phyloP scores from a whole-genome alignment of 2,113 vertebrate species.

The Triplophysa rosa region DNA sequence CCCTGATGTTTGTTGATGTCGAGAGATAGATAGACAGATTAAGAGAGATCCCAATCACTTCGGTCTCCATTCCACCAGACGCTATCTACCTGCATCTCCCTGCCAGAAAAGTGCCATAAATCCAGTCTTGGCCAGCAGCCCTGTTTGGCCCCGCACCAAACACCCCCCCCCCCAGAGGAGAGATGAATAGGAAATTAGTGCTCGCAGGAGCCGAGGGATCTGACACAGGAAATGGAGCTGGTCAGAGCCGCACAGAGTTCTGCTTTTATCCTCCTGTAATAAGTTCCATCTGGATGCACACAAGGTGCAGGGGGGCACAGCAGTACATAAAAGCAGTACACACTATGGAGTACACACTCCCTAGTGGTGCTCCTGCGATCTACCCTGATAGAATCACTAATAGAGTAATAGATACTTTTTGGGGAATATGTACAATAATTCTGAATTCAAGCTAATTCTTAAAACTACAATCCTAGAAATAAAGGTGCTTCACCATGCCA shows the following conservation, averaged over 20 bases:
- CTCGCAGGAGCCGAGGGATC: slow-evolving; percentile 28
- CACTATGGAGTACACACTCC: slow-evolving; percentile 16
- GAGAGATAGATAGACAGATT: not conserved
- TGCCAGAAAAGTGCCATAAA: slow-evolving; percentile 43
- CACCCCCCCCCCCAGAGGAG: slow-evolving; percentile 29
- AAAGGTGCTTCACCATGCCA: too few relatives aligned
- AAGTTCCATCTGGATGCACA: slow-evolving; percentile 65
- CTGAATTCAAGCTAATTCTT: too few relatives aligned
- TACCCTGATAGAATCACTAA: not conserved
- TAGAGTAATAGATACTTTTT: too few relatives aligned
- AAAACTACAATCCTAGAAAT: too few relatives aligned
- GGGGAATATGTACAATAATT: too few relatives aligned
- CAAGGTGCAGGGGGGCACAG: slow-evolving; percentile 19
- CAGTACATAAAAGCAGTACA: slow-evolving; percentile 14
- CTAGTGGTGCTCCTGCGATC: not conserved
- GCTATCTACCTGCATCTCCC: slow-evolving; percentile 28
- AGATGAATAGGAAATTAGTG: slow-evolving; percentile 50
- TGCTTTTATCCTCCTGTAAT: slow-evolving; percentile 59
- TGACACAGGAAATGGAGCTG: slow-evolving; percentile 48
- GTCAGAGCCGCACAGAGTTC: slow-evolving; percentile 20
- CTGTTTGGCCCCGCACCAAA: slow-evolving; percentile 17
- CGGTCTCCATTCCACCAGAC: slow-evolving; percentile 32
- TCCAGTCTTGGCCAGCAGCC: slow-evolving; percentile 42
- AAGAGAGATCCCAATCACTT: slow-evolving; percentile 30
- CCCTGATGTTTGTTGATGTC: slow-evolving; percentile 13